Conservation (phyloP, 2,888 invertebrate species). For the Pachliopta kotzebuea region DNA sequence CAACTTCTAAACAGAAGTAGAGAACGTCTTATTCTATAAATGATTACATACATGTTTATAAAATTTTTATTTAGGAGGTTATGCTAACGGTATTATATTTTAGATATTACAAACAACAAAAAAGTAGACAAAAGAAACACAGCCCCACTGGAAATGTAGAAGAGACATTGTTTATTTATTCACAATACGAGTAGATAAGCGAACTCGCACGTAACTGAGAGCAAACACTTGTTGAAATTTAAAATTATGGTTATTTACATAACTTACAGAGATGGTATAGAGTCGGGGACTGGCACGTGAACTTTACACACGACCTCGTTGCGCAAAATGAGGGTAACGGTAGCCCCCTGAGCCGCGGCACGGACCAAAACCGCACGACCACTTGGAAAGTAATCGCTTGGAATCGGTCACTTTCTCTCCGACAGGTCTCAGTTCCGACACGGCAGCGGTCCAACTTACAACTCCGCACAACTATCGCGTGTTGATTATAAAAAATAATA, state of each 20-base stretch:
- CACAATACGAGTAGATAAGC: not conserved
- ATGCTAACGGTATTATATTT: not conserved
- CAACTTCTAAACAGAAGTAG: too few relatives aligned
- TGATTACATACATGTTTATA: too few relatives aligned
- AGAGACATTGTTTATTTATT: constrained; percentile 1
- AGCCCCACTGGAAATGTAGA: not conserved
- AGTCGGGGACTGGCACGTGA: constrained; percentile 38
- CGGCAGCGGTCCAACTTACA: constrained; percentile 44
- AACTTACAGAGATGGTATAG: constrained; percentile 44
- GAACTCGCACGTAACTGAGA: constrained; percentile 5
- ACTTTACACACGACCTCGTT: constrained; percentile 61
- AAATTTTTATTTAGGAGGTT: not conserved
- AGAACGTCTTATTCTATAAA: too few relatives aligned
- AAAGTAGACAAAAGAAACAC: not conserved
- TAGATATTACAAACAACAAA: not conserved
- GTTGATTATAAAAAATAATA: constrained; percentile 5
- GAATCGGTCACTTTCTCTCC: constrained; percentile 74
- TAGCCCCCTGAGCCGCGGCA: constrained; percentile 46
- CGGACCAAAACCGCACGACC: constrained; percentile 52
- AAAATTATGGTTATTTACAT: constrained; percentile 30
- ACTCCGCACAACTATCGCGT: not conserved
- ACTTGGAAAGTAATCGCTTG: constrained; percentile 69
- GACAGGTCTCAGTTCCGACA: constrained; percentile 55
- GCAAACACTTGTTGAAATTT: constrained; percentile 10
- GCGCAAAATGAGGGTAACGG: constrained; percentile 67